Evolutionary conservation across 30 jellyfish, hydroid and myxozoan genomes (phyloP), one percentile per base, ranked within the genome.

Genomic region (Catostylus mosaicus): DNA sequence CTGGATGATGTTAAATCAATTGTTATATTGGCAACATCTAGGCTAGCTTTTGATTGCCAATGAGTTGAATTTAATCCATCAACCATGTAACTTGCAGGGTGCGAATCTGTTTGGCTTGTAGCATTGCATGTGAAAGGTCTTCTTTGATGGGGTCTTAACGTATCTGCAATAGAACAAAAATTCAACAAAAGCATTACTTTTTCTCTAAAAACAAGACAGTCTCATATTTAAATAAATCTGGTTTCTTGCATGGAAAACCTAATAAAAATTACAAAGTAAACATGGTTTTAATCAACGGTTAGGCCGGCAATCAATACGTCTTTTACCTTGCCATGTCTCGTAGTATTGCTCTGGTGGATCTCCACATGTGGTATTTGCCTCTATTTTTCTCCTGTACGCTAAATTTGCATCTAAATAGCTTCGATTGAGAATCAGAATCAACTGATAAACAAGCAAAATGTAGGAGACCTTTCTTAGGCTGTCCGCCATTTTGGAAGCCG

Each of bases 41-140:
- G 32, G 36, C 68, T 86, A 26, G 97, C 93, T 57, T 80, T 78
- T 37, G 97, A 46, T 30, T 88, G 97, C 97, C 97, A 88, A 38
- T 30, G 72, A 19, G 97, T 69, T 10, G 5, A 30, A 63, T 46
- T 57, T 23, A 32, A 33, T 0, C 89, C 93, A 88, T 88, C 97
- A 20, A 78, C 88, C 89, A 88, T 60, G 62, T 23, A 40, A 26
- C 76, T 19, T 31, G 97, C 80, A 19, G 93, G 93, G 40, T 88
- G 97, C 0, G 89, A 24, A n/a, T 31, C 20, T 1, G 24, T 27
- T 0, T 86, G 57, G 62, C 40, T 68, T 34, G 86, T 72, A 26
- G 97, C 97, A 88, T 88, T 73, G 76, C 97, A 88, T 29, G 67
- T 80, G 68, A 40, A 79, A 14, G 65, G 47, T 32, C 10, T 31